Conservation (phyloP, 92 coral and sea anemone genomes). For the Galaxea fascicularis region DNA sequence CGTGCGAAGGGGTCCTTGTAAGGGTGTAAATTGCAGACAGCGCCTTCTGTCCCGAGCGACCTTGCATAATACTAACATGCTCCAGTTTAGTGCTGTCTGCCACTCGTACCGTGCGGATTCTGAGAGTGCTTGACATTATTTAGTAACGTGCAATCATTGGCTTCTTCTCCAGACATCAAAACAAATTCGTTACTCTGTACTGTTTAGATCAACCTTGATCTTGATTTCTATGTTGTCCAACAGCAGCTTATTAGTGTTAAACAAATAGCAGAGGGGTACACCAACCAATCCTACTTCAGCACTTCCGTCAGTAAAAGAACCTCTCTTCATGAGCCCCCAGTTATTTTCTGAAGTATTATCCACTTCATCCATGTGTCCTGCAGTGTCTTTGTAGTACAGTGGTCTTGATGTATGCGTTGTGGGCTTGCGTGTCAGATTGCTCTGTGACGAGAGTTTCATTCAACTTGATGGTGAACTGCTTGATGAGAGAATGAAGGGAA, state of each 20-base stretch:
- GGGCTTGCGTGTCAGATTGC: constrained; percentile 34
- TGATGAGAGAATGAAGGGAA: constrained; percentile 30
- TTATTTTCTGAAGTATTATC: constrained; percentile 15
- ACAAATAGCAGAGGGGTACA: constrained; percentile 40
- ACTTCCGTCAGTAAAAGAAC: neutral
- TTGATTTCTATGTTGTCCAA: constrained; percentile 23
- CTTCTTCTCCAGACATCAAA: constrained; percentile 28
- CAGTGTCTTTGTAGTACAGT: constrained; percentile 27
- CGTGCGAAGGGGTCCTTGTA: constrained; percentile 26
- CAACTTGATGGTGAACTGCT: constrained; percentile 38
- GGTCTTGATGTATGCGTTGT: constrained; percentile 7
- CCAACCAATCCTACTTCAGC: constrained; percentile 26
- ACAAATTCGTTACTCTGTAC: neutral
- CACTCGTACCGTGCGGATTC: constrained; percentile 26
- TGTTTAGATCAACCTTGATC: constrained; percentile 37
- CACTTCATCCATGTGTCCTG: constrained; percentile 13
- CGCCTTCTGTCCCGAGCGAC: constrained; percentile 4
- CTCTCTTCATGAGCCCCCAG: constrained; percentile 4
- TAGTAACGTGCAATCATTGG: constrained; percentile 18
- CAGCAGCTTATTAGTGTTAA: constrained; percentile 17
- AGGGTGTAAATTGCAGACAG: constrained; percentile 32
- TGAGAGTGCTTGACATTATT: constrained; percentile 18
- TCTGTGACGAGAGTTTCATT: constrained; percentile 45
- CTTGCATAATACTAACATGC: constrained; percentile 7
- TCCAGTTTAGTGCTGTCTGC: constrained; percentile 33